These are phyloP conservation scores for Drosophila putrida DNA, from an alignment of 2,888 invertebrate species.

Conservation along the genomic window DNA sequence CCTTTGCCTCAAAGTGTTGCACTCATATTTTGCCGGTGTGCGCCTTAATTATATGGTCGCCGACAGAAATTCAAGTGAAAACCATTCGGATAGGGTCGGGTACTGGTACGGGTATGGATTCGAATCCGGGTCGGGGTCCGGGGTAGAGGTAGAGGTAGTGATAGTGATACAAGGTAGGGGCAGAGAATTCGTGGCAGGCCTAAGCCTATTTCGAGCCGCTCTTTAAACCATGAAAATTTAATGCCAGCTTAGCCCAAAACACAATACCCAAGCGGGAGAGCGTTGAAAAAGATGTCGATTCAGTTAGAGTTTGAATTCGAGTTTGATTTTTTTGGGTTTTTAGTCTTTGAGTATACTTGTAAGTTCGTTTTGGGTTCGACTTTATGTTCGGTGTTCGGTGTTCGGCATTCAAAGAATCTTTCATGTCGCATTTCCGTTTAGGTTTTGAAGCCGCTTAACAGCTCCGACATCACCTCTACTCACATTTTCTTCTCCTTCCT, in stretches of 20 bases:
- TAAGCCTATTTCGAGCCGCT: conserved; percentile 79
- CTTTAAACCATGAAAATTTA: conserved; percentile 77
- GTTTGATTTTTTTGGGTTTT: neutral
- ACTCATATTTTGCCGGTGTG: conserved; percentile 78
- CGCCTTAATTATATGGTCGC: conserved; percentile 77
- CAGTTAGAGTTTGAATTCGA: conserved; percentile 11
- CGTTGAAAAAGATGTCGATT: conserved; percentile 51
- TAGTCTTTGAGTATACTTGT: neutral
- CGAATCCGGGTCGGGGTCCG: neutral
- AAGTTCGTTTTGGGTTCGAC: conserved; percentile 2
- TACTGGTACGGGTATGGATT: neutral
- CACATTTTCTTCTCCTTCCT: conserved; percentile 10
- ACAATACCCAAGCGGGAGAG: conserved; percentile 41
- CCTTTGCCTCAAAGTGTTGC: conserved; percentile 63
- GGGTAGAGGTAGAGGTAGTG: neutral
- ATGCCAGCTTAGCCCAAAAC: conserved; percentile 67
- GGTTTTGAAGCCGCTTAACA: conserved; percentile 52
- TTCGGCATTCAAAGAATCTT: conserved; percentile 45
- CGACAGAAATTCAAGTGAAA: conserved; percentile 79
- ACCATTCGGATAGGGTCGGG: conserved; percentile 49
- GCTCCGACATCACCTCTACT: conserved; percentile 16
- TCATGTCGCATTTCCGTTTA: conserved; percentile 67
- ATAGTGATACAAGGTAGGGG: no score
- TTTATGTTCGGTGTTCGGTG: neutral
- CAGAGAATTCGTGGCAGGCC: conserved; percentile 31